phyloP scores from a whole-genome alignment of 2,113 vertebrate species.

The Panurus biarmicus region DNA sequence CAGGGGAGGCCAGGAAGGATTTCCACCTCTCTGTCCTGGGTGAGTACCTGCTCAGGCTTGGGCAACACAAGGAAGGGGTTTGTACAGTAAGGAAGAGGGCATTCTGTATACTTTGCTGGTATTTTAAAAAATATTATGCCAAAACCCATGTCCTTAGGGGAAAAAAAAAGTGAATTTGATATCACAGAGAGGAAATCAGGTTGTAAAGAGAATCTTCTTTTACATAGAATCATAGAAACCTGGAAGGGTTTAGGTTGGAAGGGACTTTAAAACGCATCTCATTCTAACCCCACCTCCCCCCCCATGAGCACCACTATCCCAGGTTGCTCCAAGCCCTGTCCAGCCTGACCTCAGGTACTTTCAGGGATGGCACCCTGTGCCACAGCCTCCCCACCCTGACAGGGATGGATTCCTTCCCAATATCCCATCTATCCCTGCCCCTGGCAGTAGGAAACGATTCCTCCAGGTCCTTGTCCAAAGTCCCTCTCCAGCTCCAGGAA shows the following conservation, averaged over 20 bases:
- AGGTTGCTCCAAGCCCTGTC: not conserved
- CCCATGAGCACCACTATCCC: too few relatives aligned
- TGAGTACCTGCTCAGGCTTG: slow-evolving; percentile 4
- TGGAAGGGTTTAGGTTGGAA: not conserved
- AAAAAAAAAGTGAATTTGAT: not conserved
- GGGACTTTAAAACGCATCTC: not conserved
- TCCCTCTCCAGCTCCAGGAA: not conserved
- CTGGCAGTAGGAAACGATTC: not conserved
- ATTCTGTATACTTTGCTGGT: not conserved
- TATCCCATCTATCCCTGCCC: not conserved
- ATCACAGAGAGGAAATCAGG: not conserved
- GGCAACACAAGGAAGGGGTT: not conserved
- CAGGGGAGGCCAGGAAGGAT: slow-evolving; percentile 83
- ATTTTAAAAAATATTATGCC: not conserved
- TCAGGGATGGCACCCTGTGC: not conserved
- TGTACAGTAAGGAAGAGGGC: not conserved
- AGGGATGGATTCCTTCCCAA: not conserved
- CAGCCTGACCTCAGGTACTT: not conserved
- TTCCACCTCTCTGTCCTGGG: slow-evolving; percentile 86
- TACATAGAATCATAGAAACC: not conserved
- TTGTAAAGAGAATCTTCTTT: not conserved
- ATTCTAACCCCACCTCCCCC: too few relatives aligned
- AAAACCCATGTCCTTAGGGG: fast-evolving
- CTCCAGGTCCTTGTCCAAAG: not conserved
- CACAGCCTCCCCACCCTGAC: not conserved